These are phyloP conservation scores for Monomorium pharaonis DNA, from an alignment of 1,140 invertebrate species.

Conservation along the genomic window DNA sequence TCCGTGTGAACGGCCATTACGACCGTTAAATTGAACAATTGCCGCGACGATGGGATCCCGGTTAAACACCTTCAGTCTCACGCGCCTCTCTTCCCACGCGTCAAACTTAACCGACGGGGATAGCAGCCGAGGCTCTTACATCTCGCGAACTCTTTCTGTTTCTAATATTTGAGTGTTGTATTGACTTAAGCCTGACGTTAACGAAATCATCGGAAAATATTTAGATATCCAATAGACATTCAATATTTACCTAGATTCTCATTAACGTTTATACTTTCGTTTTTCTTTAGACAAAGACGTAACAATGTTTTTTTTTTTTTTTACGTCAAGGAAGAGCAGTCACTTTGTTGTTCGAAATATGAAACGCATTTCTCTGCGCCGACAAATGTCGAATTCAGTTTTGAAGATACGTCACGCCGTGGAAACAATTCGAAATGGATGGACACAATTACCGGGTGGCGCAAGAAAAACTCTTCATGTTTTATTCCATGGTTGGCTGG, in stretches of 20 bases:
- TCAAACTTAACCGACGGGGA: background rate
- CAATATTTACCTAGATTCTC: background rate
- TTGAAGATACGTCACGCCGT: conserved; percentile 27
- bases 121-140: background rate
- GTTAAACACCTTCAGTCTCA: conserved; percentile 72
- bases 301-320: background rate
- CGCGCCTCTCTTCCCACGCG: conserved; percentile 72
- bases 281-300: background rate
- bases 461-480: conserved; percentile 66
- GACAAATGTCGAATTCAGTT: background rate
- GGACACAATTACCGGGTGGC: background rate
- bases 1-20: conserved; percentile 67
- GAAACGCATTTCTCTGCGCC: background rate
- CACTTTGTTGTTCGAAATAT: background rate
- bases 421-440: background rate
- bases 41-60: conserved; percentile 68
- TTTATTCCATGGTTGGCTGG: conserved; percentile 67
- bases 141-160: background rate
- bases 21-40: conserved; percentile 76
- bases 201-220: background rate
- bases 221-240: background rate
- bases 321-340: background rate
- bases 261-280: background rate
- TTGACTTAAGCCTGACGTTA: background rate
- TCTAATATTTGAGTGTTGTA: background rate